Evolutionary conservation across 2,113 vertebrate genomes (phyloP), one percentile per base, ranked within the genome.

Genomic region (Agapornis roseicollis): DNA sequence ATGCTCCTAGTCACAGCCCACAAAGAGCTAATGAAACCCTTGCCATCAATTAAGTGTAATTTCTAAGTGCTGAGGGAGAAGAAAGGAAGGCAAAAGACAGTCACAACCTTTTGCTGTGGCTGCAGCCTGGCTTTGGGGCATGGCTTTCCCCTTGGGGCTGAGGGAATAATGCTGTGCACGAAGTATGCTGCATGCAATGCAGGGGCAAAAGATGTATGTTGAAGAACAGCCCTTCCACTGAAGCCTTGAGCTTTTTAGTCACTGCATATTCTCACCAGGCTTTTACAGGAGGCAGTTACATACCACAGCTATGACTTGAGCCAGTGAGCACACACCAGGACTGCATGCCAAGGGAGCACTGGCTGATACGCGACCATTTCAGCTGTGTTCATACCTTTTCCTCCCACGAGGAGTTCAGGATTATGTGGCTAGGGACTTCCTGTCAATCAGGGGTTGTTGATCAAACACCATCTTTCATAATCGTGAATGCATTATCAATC

Each of bases 1-100:
- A 46, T 83, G 85, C 79, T 85, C 37, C 82, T 50, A 29, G 74
- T 89, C 81, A 64, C 80, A 74, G 80, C 16, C 39, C 42, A 77
- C 31, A 49, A 73, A 63, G 89, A 65, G 58, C 60, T 95, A 92
- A 95, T 77, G 85, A 94, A 93, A 88, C 58, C 82, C 44, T 80
- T 88, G 81, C 66, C 58, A 65, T 70, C 76, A 83, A 90, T 96
- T 95, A 92, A 77, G 69, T n/a, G 15, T 56, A 46, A 88, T 88
- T 90, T 88, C 88, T 74, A 50, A 0, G 0, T 33, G 46, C 53
- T 60, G 64, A 63, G 17, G 27, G 2, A 1, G 31, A 80, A 71
- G 33, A 0, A 7, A 88, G 47, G 16, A 44, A 69, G 50, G 42
- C 15, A 77, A 88, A 69, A 66, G 28, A 13, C 0, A 92, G 17